These are phyloP conservation scores for Pasiphila rectangulata DNA, from an alignment of 2,888 invertebrate species.

Conservation along the genomic window DNA sequence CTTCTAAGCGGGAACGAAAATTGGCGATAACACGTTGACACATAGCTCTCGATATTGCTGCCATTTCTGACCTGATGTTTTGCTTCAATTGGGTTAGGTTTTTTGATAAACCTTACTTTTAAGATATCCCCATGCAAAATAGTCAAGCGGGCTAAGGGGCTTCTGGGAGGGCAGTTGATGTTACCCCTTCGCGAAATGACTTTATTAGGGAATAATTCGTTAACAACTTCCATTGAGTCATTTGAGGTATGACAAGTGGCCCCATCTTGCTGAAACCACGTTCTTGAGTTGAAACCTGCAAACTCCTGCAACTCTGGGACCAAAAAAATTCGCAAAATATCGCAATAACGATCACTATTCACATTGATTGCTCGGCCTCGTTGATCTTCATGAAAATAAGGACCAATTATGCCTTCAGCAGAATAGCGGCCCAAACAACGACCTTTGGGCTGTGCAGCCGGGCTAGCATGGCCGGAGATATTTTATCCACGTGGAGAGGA, in stretches of 20 bases:
- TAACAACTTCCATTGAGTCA: constrained; percentile 20
- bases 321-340: constrained; percentile 32
- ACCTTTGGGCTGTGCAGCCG: no score
- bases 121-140: constrained; percentile 22
- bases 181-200: constrained; percentile 28
- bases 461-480: no score
- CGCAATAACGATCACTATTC: constrained; percentile 34
- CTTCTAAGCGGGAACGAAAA: constrained; percentile 31
- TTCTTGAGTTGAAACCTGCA: constrained; percentile 29
- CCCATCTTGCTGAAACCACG: constrained; percentile 27
- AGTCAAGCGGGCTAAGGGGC: constrained; percentile 14
- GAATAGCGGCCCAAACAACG: no score
- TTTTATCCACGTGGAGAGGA: no score
- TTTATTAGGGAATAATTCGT: constrained; percentile 28
- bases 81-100: neutral
- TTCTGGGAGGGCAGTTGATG: constrained; percentile 26
- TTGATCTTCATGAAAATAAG: constrained; percentile 32
- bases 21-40: constrained; percentile 32
- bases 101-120: constrained; percentile 6
- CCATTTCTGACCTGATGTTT: constrained; percentile 19
- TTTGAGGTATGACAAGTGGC: constrained; percentile 30
- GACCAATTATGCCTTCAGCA: no score
- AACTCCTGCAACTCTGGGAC: constrained; percentile 22
- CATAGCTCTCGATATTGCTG: constrained; percentile 27
- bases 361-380: constrained; percentile 27